Base-by-base conservation (phyloP, 2,113 vertebrate genomes). In the Oceanites oceanicus region DNA sequence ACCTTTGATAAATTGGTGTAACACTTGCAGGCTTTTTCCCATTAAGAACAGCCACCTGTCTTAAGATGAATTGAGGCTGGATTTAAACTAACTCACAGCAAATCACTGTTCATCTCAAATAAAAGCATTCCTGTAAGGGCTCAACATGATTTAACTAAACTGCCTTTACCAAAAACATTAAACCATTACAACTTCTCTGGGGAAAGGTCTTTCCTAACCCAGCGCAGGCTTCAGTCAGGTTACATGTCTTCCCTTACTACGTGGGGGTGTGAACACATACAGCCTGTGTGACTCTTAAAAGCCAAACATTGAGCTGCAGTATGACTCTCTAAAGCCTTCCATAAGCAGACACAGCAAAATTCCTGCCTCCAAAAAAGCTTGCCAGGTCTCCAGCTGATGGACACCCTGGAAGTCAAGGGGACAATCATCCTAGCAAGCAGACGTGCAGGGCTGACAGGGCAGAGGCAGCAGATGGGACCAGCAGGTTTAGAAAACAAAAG, bases 251-350 rank as follows among this genome's bases (percentile, higher is more conserved):
- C 29, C 25, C 26, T 62, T 11, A 5, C n/a, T 10, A 13, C 44
- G 4, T 17, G 6, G 2, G 7, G 36, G 6, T 10, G 36, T 34
- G 40, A 65, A 12, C 25, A 25, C 75, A 27, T 4, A 23, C 23
- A 26, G 19, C 59, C 3, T 8, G 1, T 3, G 17, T 10, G 14
- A 45, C 62, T 32, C 29, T 0, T 2, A 5, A 23, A 55, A 73
- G 44, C 20, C 58, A 22, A n/a, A 29, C 17, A 2, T 3, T 32
- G 62, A 29, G 68, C 67, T 62, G 76, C 12, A 0, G 11, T 5
- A 76, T 20, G 58, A 18, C 36, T 25, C 59, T 55, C 47, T 49
- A 56, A 55, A 66, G 14, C 45, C 49, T 56, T 50, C 67, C 63
- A 26, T 17, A 36, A 62, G 47, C 45, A 61, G 52, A 13, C 44